Conservation (phyloP, 92 coral and sea anemone genomes). For the Nematostella vectensis region DNA sequence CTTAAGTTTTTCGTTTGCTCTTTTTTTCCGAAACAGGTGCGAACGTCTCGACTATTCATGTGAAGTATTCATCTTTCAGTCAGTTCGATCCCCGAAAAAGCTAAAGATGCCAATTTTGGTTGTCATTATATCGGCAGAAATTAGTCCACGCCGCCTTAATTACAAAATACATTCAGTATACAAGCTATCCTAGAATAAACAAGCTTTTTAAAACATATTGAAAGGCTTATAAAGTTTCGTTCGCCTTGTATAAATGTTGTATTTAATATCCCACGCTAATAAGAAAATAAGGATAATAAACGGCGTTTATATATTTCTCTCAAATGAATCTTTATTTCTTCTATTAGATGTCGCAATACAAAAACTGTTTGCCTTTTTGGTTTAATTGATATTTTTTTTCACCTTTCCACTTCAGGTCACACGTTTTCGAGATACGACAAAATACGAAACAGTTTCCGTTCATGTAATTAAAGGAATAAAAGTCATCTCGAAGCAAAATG, state of each 20-base stretch:
- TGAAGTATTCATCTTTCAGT: no score
- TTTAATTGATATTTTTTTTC: slow-evolving; percentile 3
- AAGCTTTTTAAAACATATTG: neutral
- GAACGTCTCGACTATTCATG: no score
- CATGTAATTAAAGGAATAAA: neutral
- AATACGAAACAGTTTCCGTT: slow-evolving; percentile 1
- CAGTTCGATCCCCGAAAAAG: no score
- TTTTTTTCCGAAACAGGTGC: no score
- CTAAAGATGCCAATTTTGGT: no score
- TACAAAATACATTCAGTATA: no score
- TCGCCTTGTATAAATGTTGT: neutral
- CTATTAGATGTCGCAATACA: neutral
- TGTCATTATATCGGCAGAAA: no score
- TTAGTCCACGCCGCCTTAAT: no score
- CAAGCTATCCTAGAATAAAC: no score
- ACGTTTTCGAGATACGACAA: neutral
- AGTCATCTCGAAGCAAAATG: no score
- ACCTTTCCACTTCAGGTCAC: neutral
- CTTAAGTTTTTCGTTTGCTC: no score
- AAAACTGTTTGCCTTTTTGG: neutral
- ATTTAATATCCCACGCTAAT: no score
- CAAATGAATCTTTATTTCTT: neutral
- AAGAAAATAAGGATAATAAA: neutral
- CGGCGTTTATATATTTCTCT: neutral
- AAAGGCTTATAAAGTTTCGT: neutral